Base-by-base conservation (phyloP, 2,888 invertebrate genomes). In the Drosophila sordidula region DNA sequence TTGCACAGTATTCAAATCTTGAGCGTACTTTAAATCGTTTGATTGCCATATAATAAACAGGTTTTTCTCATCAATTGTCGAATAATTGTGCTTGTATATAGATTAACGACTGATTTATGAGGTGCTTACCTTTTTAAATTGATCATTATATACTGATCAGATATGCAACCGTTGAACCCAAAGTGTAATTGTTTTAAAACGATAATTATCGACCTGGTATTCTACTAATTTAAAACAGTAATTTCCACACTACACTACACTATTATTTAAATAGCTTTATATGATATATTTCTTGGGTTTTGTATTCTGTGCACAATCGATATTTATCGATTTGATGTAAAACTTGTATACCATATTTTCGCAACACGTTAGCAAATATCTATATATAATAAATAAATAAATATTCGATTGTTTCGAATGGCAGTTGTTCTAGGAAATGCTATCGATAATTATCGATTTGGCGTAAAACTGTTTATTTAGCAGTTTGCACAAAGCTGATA, bases 91-190 rank as follows among this genome's bases (percentile, higher is more conserved):
- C 32, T 39, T 12, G 1, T 38, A 63, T 36, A 47, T 47, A 42
- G 64, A 52, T 46, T 49, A 63, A 44, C 62, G 55, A 44, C 22
- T 11, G 18, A 41, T 39, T 26, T 63, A 47, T 47, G 32, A 63
- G 38, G 22, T 54, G 41, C 42, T 39, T 26, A 29, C 45, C 44
- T 44, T 55, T 47, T 18, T 29, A 55, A 55, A 66, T 63, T 63
- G 64, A 64, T 65, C 45, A 42, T 63, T 54, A 63, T 39, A 32
- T 32, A 8, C 8, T 38, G 26, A 14, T n/a, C 25, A 16, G 6
- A 46, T 8, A n/a, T 25, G 51, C 29, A 41, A 32, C 29, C 52
- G 42, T 42, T 58, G 47, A 47, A 47, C 58, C 16, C 16, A 16
- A 14, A 5, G 9, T 1, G 34, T 12, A 62, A 58, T 11, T 46